Base-by-base conservation (phyloP, 2,113 vertebrate genomes). In the Tretioscincus oriximinensis region DNA sequence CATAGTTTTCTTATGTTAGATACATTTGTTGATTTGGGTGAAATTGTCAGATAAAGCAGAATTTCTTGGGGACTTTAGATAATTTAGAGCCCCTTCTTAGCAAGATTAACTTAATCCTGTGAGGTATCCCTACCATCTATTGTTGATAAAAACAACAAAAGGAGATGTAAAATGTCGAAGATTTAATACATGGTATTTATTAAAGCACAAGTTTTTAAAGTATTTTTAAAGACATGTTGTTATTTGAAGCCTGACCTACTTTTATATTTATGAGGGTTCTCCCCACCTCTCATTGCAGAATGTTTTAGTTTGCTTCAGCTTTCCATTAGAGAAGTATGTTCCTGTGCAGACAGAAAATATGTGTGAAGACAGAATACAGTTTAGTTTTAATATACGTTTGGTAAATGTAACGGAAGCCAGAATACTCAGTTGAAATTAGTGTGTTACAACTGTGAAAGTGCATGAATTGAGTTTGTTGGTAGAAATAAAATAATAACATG, bases 1-100 rank as follows among this genome's bases (percentile, higher is more conserved):
- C 64, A 86, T 87, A 94, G 54, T 12, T 58, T 90, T 83, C 87
- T 80, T 83, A 83, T 87, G 66, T 78, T 86, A 79, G 90, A 90
- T 92, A 88, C 84, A 89, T 92, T 77, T 86, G 86, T 88, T 83
- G 83, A 76, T 86, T 74, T 85, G 84, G 86, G 74, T 90, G 86
- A 86, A 87, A 87, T 79, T 24, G 77, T 74, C 77, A 83, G 31
- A 82, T 73, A 79, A 76, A 49, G 76, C 31, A 86, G 68, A 77
- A 87, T 77, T 24, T 2, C 79, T 58, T 81, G 51, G 76, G 80
- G 35, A 72, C 77, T 77, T 79, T 77, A 74, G 24, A 2, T 88
- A 9, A 22, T 54, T 70, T 22, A 69, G 22, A 82, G 31, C 24
- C 20, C 31, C 18, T 9, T 76, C 65, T 31, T n/a, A 67, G 63